Conservation (phyloP, 2,797 vertebrate genomes). For the Micromesistius poutassou region DNA sequence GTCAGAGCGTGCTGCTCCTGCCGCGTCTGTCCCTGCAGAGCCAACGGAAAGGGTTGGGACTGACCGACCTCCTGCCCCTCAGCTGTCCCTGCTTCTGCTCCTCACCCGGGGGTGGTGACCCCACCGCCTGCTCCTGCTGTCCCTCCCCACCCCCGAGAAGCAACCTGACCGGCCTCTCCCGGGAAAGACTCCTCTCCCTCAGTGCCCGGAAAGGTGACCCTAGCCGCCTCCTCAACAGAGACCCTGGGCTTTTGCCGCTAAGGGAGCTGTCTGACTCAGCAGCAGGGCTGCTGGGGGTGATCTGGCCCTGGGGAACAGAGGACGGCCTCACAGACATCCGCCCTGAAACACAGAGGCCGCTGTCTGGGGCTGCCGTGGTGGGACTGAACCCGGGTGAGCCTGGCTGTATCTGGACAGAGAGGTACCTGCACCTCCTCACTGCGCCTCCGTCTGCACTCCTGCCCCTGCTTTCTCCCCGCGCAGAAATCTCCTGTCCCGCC, state of each 20-base stretch:
- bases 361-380: neutral
- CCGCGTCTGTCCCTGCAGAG: constrained; percentile 67
- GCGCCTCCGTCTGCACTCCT: constrained; percentile 8
- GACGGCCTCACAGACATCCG: neutral
- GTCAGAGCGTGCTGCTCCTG: constrained; percentile 77
- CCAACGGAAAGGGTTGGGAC: constrained; percentile 64
- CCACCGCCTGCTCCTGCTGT: neutral
- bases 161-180: constrained; percentile 66
- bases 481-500: neutral
- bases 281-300: constrained; percentile 16
- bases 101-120: constrained; percentile 32
- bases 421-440: neutral
- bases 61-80: constrained; percentile 57
- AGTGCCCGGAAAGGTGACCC: constrained; percentile 72
- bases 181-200: constrained; percentile 81
- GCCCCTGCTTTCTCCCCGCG: constrained; percentile 17
- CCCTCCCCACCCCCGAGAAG: constrained; percentile 23
- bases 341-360: neutral
- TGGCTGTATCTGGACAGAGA: constrained; percentile 1
- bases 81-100: constrained; percentile 61
- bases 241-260: constrained; percentile 58
- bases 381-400: neutral
- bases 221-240: constrained; percentile 63
- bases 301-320: constrained; percentile 7
- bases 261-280: constrained; percentile 53